Base-by-base conservation (phyloP, 2,888 invertebrate species). In the Pseudeuparius sepicola region DNA sequence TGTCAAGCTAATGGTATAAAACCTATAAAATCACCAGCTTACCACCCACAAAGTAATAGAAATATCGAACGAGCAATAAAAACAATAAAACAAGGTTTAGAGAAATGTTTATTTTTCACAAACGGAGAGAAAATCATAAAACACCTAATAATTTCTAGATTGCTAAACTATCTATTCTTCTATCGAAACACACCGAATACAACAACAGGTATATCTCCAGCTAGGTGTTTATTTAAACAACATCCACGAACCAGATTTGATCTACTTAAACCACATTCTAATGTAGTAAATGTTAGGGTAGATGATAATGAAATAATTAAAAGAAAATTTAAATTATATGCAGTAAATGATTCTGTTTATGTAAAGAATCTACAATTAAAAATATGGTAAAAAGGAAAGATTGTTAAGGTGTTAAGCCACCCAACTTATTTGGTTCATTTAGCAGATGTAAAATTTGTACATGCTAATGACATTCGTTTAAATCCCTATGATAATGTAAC, bases 391-490 rank as follows among this genome's bases (percentile, higher is more conserved):
- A 20, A 20, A 20, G 20, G 7, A 7, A 20, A 20, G n/a, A 20
- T 20, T 20, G 20, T 20, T 7, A 20, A 20, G n/a, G 20, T 20
- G 6, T n/a, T n/a, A 7, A 20, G 20, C n/a, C 20, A 20, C 6
- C n/a, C 20, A n/a, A 20, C 20, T 7, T 20, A 20, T 20, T 20
- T 20, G 20, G 20, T 20, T 20, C 6, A 7, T 6, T 7, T 7
- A 7, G 20, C 6, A n/a, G n/a, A 20, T 20, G 20, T 20, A 7
- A 20, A n/a, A 20, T 20, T 20, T 6, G 20, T 20, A 7, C 20
- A 20, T n/a, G 20, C 20, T 20, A n/a, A n/a, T 20, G n/a, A n/a
- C 20, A 20, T 20, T n/a, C 20, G 20, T 20, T n/a, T n/a, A n/a
- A n/a, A 20, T 20, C 7, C 20, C n/a, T 20, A 6, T 20, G n/a